Evolutionary conservation across 2,888 invertebrate species (phyloP).

Genomic region (Neoascia interrupta): DNA sequence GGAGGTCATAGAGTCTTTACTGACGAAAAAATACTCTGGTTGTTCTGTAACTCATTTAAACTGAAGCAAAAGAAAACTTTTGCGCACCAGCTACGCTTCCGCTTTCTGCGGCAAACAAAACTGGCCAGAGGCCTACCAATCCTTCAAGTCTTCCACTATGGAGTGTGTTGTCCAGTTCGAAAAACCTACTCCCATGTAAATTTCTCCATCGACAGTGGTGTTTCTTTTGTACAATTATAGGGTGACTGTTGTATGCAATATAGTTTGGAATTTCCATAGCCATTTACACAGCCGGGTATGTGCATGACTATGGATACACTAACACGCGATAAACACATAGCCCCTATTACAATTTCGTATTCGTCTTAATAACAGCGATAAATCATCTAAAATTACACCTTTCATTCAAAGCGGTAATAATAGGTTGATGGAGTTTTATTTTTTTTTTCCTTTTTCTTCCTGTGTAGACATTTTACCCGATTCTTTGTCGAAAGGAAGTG

Average conservation of each 20-base stretch:
- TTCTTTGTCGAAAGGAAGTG: not conserved
- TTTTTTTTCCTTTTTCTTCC: not conserved
- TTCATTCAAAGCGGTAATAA: constrained; percentile 74
- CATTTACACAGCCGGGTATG: not conserved
- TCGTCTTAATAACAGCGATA: constrained; percentile 78
- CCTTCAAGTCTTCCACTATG: constrained; percentile 21
- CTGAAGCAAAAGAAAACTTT: too few species aligned
- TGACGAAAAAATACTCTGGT: too few species aligned
- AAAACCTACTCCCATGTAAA: constrained; percentile 44
- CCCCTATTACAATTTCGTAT: constrained; percentile 65
- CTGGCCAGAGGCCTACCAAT: constrained; percentile 36
- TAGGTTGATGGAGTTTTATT: constrained; percentile 33
- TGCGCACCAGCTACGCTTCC: too few species aligned
- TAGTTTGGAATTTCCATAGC: constrained; percentile 25
- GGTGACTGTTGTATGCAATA: constrained; percentile 21
- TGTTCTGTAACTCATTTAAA: too few species aligned
- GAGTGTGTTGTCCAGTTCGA: not conserved
- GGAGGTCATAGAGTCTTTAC: too few species aligned
- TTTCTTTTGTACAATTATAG: constrained; percentile 52
- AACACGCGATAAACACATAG: constrained; percentile 60
- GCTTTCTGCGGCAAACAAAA: too few species aligned
- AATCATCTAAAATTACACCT: constrained; percentile 79
- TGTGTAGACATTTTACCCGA: not conserved
- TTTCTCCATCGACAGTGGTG: constrained; percentile 52
- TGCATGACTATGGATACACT: not conserved